Conservation (phyloP, 2,888 invertebrate genomes). For the Copidosoma aretas region DNA sequence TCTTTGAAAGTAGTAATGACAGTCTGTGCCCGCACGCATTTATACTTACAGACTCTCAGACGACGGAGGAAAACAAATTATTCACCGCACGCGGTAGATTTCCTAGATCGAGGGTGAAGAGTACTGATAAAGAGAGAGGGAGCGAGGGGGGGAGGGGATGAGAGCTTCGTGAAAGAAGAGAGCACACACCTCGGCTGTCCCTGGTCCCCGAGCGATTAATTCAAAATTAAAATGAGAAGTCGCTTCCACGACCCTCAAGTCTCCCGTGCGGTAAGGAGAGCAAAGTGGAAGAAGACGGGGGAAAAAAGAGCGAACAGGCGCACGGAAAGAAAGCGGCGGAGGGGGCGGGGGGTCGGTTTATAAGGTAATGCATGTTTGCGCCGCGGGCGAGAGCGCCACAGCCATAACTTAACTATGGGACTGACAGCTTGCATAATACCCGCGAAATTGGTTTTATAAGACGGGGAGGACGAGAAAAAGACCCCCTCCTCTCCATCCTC, state of each 20-base stretch:
- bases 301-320: not conserved
- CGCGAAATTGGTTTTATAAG: constrained; percentile 62
- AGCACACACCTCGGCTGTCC: constrained; percentile 26
- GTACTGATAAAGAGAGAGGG: not conserved
- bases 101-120: not conserved
- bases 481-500: not conserved
- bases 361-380: constrained; percentile 51
- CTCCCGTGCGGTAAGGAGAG: constrained; percentile 17
- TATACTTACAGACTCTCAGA: not conserved
- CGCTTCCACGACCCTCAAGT: constrained; percentile 31
- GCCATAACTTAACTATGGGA: constrained; percentile 59
- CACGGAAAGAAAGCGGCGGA: constrained; percentile 4
- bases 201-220: constrained; percentile 41
- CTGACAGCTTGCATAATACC: constrained; percentile 62
- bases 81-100: not conserved
- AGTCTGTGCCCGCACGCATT: no score
- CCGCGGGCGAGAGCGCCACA: constrained; percentile 50
- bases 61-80: not conserved
- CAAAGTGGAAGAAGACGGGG: constrained; percentile 8
- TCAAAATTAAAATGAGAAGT: constrained; percentile 47
- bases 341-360: constrained; percentile 35
- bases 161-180: constrained; percentile 9
- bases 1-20: not conserved
- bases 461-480: constrained; percentile 51
- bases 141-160: not conserved